Evolutionary conservation across 2,888 invertebrate species (phyloP).

Genomic region (Eilema caniola): DNA sequence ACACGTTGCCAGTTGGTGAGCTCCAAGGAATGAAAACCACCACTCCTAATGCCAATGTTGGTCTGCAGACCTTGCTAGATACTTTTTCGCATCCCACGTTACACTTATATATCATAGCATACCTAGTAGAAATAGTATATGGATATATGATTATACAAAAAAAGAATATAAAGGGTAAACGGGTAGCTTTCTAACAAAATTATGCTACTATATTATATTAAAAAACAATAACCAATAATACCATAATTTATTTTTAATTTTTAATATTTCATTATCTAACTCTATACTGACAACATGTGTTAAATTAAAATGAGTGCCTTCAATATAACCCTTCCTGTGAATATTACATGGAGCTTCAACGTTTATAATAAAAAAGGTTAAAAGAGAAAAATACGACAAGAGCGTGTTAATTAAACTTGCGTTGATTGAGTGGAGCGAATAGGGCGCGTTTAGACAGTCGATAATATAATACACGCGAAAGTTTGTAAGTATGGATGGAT

Average conservation of each 20-base stretch:
- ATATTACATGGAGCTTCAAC: background rate
- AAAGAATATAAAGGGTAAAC: no score
- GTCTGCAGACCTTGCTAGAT: background rate
- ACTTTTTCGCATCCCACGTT: background rate
- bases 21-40: no score
- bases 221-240: background rate
- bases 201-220: no score
- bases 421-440: slow-evolving; percentile 4
- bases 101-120: no score
- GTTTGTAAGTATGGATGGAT: no score
- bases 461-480: no score
- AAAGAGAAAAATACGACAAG: background rate
- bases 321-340: background rate
- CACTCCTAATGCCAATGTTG: background rate
- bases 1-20: no score
- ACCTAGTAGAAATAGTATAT: no score
- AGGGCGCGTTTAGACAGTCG: background rate
- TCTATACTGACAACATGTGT: background rate
- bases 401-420: background rate
- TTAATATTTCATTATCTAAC: slow-evolving; percentile 1
- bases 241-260: no score
- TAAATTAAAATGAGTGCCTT: background rate
- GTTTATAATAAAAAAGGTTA: background rate
- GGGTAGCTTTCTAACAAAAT: no score
- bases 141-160: no score